Percentiles rank a stretch among this genome's conserved stretches.
phyloP scores from a whole-genome alignment of 2,113 vertebrate genomes.

The Clinocottus analis region DNA sequence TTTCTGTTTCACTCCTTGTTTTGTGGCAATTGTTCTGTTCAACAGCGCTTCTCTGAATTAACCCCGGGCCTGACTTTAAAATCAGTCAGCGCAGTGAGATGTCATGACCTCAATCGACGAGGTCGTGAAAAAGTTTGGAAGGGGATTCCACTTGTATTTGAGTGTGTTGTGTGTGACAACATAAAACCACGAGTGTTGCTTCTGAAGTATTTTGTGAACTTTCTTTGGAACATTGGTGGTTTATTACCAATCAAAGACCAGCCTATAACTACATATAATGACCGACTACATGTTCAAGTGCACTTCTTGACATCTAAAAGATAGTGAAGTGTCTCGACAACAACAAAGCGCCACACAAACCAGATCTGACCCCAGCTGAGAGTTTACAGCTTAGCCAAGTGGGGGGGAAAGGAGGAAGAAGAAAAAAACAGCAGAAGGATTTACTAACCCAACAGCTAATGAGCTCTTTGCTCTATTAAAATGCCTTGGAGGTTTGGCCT shows the following conservation, averaged over 20 bases:
- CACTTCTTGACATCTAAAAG: neutral
- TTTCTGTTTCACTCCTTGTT: too few species aligned
- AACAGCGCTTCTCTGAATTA: neutral
- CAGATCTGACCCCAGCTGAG: neutral
- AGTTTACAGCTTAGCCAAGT: neutral
- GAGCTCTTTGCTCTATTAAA: conserved; percentile 15
- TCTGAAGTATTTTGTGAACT: neutral
- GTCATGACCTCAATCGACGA: neutral
- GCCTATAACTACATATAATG: neutral
- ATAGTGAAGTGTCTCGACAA: neutral
- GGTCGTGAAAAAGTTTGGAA: neutral
- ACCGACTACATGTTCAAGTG: neutral
- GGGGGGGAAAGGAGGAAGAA: neutral
- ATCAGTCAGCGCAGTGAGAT: too few species aligned
- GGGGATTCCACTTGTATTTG: neutral
- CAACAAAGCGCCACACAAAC: neutral
- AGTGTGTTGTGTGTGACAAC: neutral
- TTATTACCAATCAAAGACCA: neutral
- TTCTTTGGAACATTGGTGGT: neutral
- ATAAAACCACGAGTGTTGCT: neutral
- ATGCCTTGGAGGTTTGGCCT: conserved; percentile 11
- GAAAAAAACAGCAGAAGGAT: conserved; percentile 1
- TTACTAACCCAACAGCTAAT: conserved; percentile 1
- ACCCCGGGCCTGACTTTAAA: too few species aligned
- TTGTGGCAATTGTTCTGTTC: neutral